Conservation (phyloP, 2,888 invertebrate genomes). For the Gryllus longicercus region DNA sequence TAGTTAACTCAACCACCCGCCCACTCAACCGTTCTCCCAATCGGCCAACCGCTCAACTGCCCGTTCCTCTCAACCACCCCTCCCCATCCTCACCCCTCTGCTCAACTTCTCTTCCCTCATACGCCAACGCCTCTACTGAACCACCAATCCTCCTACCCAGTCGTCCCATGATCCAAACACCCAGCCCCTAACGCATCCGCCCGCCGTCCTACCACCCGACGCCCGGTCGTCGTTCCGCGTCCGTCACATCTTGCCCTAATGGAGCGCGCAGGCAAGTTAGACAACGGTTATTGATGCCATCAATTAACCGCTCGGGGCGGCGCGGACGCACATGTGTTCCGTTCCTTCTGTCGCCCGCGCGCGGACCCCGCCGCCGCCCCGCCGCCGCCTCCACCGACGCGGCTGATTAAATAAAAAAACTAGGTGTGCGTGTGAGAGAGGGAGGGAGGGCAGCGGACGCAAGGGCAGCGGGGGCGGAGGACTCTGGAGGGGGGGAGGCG, state of each 20-base stretch:
- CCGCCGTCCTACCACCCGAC: no score
- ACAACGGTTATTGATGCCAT: slow-evolving; percentile 10
- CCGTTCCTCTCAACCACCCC: no score
- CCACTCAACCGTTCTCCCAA: no score
- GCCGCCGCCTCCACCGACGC: neutral
- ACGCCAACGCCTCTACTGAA: no score
- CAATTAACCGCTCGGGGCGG: neutral
- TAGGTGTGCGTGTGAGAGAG: neutral
- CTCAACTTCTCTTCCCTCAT: no score
- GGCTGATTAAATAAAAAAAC: slow-evolving; percentile 1
- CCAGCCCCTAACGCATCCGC: no score
- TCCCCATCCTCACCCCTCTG: no score
- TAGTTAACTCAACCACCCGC: no score
- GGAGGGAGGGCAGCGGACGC: neutral
- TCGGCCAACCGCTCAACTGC: no score
- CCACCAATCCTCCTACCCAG: no score
- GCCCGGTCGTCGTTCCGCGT: neutral
- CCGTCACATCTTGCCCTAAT: slow-evolving; percentile 1
- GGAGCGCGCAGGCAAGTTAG: neutral
- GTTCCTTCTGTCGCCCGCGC: neutral
- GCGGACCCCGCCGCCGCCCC: neutral
- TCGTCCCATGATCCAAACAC: no score
- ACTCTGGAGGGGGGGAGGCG: neutral
- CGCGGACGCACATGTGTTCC: neutral
- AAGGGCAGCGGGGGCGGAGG: neutral